A percentile compares a stretch with the other conserved stretches of the same genome.
These are phyloP conservation scores for Patagioenas fasciata DNA, from an alignment of 2,113 vertebrate species.

Conservation along the genomic window DNA sequence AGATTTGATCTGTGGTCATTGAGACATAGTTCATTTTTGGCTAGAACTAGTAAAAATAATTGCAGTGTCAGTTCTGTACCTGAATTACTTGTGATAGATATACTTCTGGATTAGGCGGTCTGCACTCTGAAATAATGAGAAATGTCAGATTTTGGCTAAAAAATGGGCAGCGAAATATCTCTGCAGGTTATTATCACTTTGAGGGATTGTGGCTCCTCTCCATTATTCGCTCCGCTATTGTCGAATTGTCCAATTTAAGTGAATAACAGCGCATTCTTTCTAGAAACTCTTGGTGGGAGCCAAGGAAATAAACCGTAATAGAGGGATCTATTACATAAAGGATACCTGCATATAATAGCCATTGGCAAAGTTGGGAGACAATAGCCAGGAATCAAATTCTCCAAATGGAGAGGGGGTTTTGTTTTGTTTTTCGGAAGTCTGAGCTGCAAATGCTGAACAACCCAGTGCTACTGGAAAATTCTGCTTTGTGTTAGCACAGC, in stretches of 20 bases:
- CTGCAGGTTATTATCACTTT: conserved; percentile 65
- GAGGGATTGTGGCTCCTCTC: conserved; percentile 43
- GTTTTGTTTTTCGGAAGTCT: not conserved
- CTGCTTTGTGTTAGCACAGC: not conserved
- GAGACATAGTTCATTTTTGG: conserved; percentile 46
- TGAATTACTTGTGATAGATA: conserved; percentile 57
- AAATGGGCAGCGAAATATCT: conserved; percentile 62
- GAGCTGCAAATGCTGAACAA: not conserved
- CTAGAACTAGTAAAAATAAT: conserved; percentile 54
- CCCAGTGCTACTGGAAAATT: not conserved
- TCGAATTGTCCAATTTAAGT: conserved; percentile 57
- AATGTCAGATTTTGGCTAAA: conserved; percentile 65
- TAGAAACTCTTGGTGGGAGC: conserved; percentile 47
- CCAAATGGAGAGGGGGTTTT: not conserved
- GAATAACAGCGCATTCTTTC: conserved; percentile 38
- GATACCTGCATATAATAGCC: conserved; percentile 11
- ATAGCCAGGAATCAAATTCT: conserved; percentile 17
- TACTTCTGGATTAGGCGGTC: conserved; percentile 53
- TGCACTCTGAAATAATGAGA: conserved; percentile 55
- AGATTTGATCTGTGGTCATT: conserved; percentile 38
- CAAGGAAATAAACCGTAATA: conserved; percentile 40
- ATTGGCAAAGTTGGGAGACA: conserved; percentile 34
- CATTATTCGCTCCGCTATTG: conserved; percentile 44
- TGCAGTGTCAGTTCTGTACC: conserved; percentile 47
- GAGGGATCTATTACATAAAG: conserved; percentile 24